Evolutionary conservation across 2,888 invertebrate genomes (phyloP).

Genomic region (Pyrochroa serraticornis): DNA sequence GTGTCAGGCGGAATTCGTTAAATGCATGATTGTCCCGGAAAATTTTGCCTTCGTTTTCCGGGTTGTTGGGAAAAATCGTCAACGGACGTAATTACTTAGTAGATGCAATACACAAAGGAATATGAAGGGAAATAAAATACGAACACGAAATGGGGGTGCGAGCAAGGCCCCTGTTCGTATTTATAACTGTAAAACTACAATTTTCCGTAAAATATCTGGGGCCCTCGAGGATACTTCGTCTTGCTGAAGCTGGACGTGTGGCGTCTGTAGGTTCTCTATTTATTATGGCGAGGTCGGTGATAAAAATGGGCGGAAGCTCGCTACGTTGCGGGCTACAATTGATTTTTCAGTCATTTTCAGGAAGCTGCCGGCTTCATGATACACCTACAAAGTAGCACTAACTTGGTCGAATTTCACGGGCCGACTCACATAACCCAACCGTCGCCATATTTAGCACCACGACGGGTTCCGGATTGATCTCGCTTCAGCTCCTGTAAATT

Average conservation of each 20-base stretch:
- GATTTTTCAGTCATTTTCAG: not conserved
- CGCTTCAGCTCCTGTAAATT: too few species aligned
- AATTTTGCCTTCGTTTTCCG: not conserved
- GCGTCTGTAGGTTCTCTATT: slow-evolving; percentile 20
- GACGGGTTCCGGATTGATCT: too few species aligned
- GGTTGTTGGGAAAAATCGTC: not conserved
- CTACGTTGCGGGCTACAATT: slow-evolving; percentile 5
- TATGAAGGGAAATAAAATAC: slow-evolving; percentile 19
- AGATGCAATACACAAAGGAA: slow-evolving; percentile 22
- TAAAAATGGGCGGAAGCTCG: slow-evolving; percentile 14
- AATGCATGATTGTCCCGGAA: not conserved
- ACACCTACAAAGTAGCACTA: too few species aligned
- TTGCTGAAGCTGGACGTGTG: slow-evolving; percentile 25
- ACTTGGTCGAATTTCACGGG: too few species aligned
- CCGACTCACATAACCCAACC: too few species aligned
- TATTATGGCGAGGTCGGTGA: slow-evolving; percentile 17
- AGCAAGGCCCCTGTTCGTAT: slow-evolving; percentile 6
- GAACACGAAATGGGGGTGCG: too few species aligned
- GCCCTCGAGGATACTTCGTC: slow-evolving; percentile 19
- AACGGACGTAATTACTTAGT: slow-evolving; percentile 23
- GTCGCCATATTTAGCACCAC: too few species aligned
- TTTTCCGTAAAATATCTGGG: slow-evolving; percentile 29
- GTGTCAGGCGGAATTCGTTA: slow-evolving; percentile 1
- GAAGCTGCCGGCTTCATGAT: not conserved
- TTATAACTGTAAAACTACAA: slow-evolving; percentile 30